Evolutionary conservation across 2,888 invertebrate genomes (phyloP).

Genomic region (Zygogramma bicolorata): DNA sequence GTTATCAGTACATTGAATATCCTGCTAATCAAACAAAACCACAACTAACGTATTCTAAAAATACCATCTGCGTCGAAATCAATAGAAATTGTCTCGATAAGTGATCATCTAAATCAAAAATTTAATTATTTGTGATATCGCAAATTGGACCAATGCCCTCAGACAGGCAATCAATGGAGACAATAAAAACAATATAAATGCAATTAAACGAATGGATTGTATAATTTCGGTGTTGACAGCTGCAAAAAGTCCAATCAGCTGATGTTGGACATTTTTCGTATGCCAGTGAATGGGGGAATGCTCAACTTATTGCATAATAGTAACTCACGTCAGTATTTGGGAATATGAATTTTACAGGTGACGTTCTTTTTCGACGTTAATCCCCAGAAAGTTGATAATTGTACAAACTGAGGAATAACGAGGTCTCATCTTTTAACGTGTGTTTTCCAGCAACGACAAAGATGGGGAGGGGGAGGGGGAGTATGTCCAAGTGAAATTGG

Average conservation of each 20-base stretch:
- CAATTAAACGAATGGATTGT: slow-evolving; percentile 16
- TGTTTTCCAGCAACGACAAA: too few relatives aligned
- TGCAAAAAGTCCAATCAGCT: slow-evolving; percentile 20
- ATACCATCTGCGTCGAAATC: neutral
- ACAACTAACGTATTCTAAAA: neutral
- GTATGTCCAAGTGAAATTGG: too few relatives aligned
- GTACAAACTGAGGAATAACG: too few relatives aligned
- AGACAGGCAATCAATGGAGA: neutral
- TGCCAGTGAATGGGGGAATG: too few relatives aligned
- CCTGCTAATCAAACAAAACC: neutral
- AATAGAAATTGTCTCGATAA: slow-evolving; percentile 2
- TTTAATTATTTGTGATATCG: neutral
- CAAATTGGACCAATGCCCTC: slow-evolving; percentile 11
- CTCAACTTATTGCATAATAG: too few relatives aligned
- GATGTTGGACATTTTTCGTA: neutral
- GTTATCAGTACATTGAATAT: neutral
- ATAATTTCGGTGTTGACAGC: slow-evolving; percentile 11
- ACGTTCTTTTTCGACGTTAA: too few relatives aligned
- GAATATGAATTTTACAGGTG: too few relatives aligned
- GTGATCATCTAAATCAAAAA: neutral
- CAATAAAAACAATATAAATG: slow-evolving; percentile 25
- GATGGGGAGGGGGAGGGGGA: too few relatives aligned
- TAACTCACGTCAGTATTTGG: too few relatives aligned
- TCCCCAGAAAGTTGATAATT: too few relatives aligned
- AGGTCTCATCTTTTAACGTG: too few relatives aligned